Conservation (phyloP, 2,888 invertebrate genomes). For the Bibio marci region DNA sequence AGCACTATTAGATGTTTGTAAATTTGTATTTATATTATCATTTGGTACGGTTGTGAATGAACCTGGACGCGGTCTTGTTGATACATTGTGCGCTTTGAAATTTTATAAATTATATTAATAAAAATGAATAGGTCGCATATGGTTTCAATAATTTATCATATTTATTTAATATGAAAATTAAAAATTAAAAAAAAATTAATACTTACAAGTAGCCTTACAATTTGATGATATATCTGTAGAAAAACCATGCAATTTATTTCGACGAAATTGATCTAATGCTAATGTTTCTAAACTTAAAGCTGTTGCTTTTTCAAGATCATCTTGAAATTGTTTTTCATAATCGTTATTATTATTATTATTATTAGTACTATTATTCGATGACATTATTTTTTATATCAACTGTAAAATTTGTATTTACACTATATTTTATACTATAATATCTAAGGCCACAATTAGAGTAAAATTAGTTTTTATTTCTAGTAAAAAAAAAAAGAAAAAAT, state of each 20-base stretch:
- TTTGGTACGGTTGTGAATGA: constrained; percentile 19
- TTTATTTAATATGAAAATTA: no score
- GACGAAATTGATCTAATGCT: constrained; percentile 63
- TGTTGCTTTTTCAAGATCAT: constrained; percentile 74
- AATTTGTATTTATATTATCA: neutral
- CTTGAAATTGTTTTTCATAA: constrained; percentile 68
- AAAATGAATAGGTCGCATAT: no score
- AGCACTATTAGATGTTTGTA: constrained; percentile 12
- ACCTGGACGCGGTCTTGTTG: constrained; percentile 36
- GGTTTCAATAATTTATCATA: no score
- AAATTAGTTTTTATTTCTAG: no score
- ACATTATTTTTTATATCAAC: no score
- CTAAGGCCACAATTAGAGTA: no score
- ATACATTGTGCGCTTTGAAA: constrained; percentile 1
- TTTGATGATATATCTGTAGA: constrained; percentile 6
- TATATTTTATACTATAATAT: no score
- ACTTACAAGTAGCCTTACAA: constrained; percentile 5
- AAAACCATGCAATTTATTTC: constrained; percentile 34
- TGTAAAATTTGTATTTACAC: no score
- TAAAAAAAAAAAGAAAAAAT: no score
- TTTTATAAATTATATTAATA: neutral
- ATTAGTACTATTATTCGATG: no score
- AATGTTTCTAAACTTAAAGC: constrained; percentile 74
- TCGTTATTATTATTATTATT: constrained; percentile 30
- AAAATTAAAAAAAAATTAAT: constrained; percentile 4